Percentiles rank a stretch among this genome's conserved stretches.
Conservation (phyloP, 2,797 vertebrate genomes). For the Xiphorhynchus erythropygius region DNA sequence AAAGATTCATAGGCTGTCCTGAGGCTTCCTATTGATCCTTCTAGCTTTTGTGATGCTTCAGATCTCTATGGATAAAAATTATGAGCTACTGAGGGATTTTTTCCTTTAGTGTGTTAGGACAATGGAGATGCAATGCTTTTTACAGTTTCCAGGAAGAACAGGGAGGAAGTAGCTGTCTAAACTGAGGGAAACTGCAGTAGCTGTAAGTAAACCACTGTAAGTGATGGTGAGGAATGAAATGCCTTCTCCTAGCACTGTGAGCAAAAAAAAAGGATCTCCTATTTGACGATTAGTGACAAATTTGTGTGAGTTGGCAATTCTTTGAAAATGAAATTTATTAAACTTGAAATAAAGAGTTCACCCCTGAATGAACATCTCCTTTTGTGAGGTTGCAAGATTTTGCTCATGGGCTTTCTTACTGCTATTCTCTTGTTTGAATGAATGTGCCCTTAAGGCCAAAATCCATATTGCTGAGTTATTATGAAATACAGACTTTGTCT, state of each 20-base stretch:
- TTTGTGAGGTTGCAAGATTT: constrained; percentile 47
- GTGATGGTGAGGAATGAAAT: neutral
- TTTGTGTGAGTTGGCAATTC: constrained; percentile 56
- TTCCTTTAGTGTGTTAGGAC: neutral
- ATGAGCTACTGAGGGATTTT: neutral
- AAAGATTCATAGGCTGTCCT: neutral
- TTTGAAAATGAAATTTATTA: constrained; percentile 51
- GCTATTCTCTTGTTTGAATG: constrained; percentile 48
- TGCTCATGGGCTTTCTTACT: constrained; percentile 58
- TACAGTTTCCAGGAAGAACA: neutral
- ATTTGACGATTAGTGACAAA: constrained; percentile 47
- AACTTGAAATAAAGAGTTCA: constrained; percentile 28
- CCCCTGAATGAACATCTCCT: constrained; percentile 24
- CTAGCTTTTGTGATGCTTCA: neutral
- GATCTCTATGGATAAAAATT: neutral
- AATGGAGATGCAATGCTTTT: neutral
- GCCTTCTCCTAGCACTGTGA: neutral
- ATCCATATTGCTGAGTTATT: constrained; percentile 38
- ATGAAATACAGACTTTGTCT: constrained; percentile 56
- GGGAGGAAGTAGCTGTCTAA: neutral
- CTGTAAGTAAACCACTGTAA: neutral
- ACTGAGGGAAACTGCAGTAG: neutral
- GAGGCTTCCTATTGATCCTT: neutral
- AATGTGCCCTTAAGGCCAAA: constrained; percentile 57
- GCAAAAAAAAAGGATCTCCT: neutral